Evolutionary conservation across 2,888 invertebrate species (phyloP), one percentile per base, ranked within the genome.

Genomic region (Sepioteuthis lessoniana): DNA sequence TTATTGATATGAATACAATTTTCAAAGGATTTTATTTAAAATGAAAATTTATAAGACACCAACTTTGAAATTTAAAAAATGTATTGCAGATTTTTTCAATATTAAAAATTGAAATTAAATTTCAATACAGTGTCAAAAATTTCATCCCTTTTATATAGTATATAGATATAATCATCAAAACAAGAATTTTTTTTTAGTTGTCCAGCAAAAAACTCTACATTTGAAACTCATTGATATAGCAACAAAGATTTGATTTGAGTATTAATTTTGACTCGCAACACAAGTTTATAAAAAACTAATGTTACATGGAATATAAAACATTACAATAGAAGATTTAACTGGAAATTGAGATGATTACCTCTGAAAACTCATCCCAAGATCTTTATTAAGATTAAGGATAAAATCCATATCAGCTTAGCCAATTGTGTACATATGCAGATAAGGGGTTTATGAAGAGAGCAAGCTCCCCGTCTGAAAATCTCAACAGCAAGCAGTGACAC

Each of bases 261-360:
- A 35, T 76, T 76, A 76, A n/a, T 76, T n/a, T 76, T 76, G 76
- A 76, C n/a, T n/a, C n/a, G 16, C n/a, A 42, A 42, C 7, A 42
- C 42, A 3, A 42, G 42, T 42, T 42, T 42, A 42, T 76, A n/a
- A 76, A n/a, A 16, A n/a, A 76, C n/a, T 76, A n/a, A n/a, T 76
- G 76, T 76, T 76, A 76, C 13, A n/a, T 35, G 16, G 35, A 76
- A 76, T n/a, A 13, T 35, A 31, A 31, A 35, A 35, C 16, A 76
- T 35, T n/a, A n/a, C n/a, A 76, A 76, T 76, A n/a, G 35, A 76
- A 76, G 76, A 76, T 76, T 76, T 76, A 76, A 76, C n/a, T 76
- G n/a, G n/a, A n/a, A 76, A 35, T 76, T 76, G 76, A 76, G 76
- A 76, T 76, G 76, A 76, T 76, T 76, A 76, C n/a, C n/a, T 16